These are phyloP conservation scores for Coecobrya sp. DNA, from an alignment of 2,888 invertebrate species.

Conservation along the genomic window DNA sequence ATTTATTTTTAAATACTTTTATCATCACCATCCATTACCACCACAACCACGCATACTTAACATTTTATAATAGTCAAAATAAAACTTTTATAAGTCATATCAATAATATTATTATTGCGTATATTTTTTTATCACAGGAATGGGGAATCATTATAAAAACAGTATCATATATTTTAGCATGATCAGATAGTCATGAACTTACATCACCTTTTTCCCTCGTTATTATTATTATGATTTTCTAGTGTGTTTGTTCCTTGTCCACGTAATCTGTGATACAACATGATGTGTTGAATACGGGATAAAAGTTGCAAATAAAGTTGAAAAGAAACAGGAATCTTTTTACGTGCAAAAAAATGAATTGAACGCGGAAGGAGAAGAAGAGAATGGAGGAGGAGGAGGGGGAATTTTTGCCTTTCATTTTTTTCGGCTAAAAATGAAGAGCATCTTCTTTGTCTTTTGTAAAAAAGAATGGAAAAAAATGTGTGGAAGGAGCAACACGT, in stretches of 20 bases:
- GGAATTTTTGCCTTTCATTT: slow-evolving; percentile 1
- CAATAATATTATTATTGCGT: not conserved
- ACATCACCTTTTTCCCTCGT: slow-evolving; percentile 33
- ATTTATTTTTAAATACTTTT: not conserved
- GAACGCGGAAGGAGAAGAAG: slow-evolving; percentile 70
- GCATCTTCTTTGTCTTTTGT: slow-evolving; percentile 30
- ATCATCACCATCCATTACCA: no score
- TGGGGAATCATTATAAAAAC: not conserved
- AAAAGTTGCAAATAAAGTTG: slow-evolving; percentile 9
- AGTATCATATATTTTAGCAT: not conserved
- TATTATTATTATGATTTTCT: no score
- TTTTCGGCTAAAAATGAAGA: slow-evolving; percentile 24
- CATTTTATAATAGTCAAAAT: not conserved
- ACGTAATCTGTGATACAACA: not conserved
- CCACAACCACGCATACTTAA: no score
- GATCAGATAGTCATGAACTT: slow-evolving; percentile 5
- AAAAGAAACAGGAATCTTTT: slow-evolving; percentile 32
- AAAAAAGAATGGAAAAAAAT: not conserved
- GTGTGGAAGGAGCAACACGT: slow-evolving; percentile 35
- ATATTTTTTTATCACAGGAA: not conserved
- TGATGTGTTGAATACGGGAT: slow-evolving; percentile 9
- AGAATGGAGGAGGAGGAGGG: not conserved
- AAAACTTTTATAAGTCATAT: not conserved
- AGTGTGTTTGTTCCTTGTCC: slow-evolving; percentile 19
- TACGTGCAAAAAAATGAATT: not conserved